Evolutionary conservation across 1,140 invertebrate genomes (phyloP), one percentile per base, ranked within the genome.

Genomic region (Drosophila repleta): DNA sequence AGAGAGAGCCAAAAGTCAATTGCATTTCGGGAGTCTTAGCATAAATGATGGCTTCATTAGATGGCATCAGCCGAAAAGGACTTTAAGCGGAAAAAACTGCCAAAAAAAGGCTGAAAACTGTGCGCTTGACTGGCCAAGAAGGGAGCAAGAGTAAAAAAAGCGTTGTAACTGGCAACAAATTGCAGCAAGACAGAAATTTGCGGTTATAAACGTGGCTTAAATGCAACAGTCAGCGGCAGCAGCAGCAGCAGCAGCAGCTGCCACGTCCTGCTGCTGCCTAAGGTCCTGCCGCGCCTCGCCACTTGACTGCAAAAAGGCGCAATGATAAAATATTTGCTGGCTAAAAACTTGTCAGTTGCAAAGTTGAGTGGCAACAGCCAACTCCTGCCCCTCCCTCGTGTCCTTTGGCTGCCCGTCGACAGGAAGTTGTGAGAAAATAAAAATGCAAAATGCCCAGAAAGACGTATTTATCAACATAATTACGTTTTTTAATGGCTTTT

Each of bases 401-500:
- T 7, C 32, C 26, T n/a, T 20, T 11, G 43, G n/a, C 29, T 6
- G 24, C 11, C 43, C 49, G 72, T 74, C 72, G 51, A 69, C 55
- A 71, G 83, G 48, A 79, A 83, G 83, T 82, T 79, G 46, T 62
- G 56, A 58, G 73, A 74, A 84, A 71, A 80, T 55, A 61, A 13
- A 37, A 81, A 81, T 88, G 77, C 81, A 87, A 87, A 88, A 87
- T 66, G 76, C 79, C 64, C 58, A 77, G 76, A 74, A 90, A 90
- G 82, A 79, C 73, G 88, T 90, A 90, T 90, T 88, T 90, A 90
- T 90, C 88, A 90, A 85, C 88, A 90, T 90, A 90, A 90, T 90
- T 90, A 90, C 88, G 89, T 90, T 90, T 90, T 85, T 89, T 90
- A 90, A 90, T 90, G 88, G 88, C 88, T 80, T 90, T 81, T 90